Evolutionary conservation across 2,888 invertebrate species (phyloP).

Genomic region (Diaphora mendica): DNA sequence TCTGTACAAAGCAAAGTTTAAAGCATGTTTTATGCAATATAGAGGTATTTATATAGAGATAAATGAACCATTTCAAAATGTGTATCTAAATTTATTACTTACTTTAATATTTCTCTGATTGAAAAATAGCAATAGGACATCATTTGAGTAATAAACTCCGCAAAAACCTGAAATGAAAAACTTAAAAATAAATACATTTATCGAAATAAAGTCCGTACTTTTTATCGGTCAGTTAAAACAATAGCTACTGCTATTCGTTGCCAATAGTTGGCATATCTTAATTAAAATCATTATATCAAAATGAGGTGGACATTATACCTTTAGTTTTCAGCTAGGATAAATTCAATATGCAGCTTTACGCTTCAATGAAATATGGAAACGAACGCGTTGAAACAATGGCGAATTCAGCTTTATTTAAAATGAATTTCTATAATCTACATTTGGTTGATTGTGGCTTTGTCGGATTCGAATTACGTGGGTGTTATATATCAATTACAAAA

Average conservation of each 20-base stretch:
- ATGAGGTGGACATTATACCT: slow-evolving; percentile 57
- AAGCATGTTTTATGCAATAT: no score
- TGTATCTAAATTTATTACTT: not conserved
- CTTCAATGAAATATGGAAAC: slow-evolving; percentile 56
- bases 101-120: not conserved
- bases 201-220: not conserved
- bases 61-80: not conserved
- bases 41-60: not conserved
- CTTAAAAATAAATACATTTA: no score
- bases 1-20: no score
- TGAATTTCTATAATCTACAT: slow-evolving; percentile 45
- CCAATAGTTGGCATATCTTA: slow-evolving; percentile 54
- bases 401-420: slow-evolving; percentile 48
- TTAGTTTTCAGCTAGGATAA: slow-evolving; percentile 49
- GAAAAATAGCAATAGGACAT: not conserved
- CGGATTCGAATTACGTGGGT: slow-evolving; percentile 38
- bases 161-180: no score
- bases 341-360: slow-evolving; percentile 54
- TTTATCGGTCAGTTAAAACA: slow-evolving; percentile 23
- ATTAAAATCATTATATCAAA: slow-evolving; percentile 60
- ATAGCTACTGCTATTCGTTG: slow-evolving; percentile 22
- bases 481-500: slow-evolving; percentile 41
- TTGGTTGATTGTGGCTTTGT: slow-evolving; percentile 47
- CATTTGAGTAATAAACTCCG: no score
- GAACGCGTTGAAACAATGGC: slow-evolving; percentile 45